phyloP scores from a whole-genome alignment of 64 coral and sea anemone genomes.

The Stichodactyla helianthus region DNA sequence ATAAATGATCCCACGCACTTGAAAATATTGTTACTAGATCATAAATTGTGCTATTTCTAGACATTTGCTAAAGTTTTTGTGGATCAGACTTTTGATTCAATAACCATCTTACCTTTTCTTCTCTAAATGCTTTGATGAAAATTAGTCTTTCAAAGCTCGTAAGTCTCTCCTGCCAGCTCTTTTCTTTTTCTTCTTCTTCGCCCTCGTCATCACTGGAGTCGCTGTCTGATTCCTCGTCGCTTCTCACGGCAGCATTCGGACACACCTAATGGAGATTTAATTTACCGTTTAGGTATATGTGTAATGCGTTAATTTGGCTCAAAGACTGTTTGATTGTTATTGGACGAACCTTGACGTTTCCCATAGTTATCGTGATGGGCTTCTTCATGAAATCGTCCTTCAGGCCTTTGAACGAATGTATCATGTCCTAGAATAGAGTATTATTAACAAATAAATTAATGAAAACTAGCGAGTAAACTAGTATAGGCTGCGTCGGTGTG shows the following conservation, averaged over 20 bases:
- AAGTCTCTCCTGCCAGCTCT: slow-evolving; percentile 48
- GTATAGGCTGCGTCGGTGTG: too few species aligned
- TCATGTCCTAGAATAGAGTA: slow-evolving; percentile 40
- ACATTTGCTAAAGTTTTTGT: too few species aligned
- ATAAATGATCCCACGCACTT: too few species aligned
- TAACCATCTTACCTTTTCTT: slow-evolving; percentile 65
- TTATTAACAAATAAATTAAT: too few species aligned
- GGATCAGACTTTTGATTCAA: background rate
- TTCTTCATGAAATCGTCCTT: slow-evolving; percentile 71
- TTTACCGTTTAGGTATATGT: background rate
- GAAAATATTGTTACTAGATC: too few species aligned
- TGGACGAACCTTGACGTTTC: slow-evolving; percentile 64
- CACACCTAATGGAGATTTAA: slow-evolving; percentile 28
- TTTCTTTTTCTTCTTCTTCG: slow-evolving; percentile 30
- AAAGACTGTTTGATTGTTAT: too few species aligned
- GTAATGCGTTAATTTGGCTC: too few species aligned
- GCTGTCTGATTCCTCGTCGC: slow-evolving; percentile 19
- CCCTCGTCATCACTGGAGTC: slow-evolving; percentile 32
- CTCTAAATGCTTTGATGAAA: slow-evolving; percentile 82
- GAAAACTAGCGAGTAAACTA: too few species aligned
- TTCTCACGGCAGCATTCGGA: slow-evolving; percentile 46
- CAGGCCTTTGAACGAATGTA: slow-evolving; percentile 74
- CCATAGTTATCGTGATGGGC: slow-evolving; percentile 62
- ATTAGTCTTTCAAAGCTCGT: slow-evolving; percentile 85
- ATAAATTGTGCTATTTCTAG: too few species aligned